Evolutionary conservation across 2,113 vertebrate genomes (phyloP).

Genomic region (Rhabdornis inornatus): DNA sequence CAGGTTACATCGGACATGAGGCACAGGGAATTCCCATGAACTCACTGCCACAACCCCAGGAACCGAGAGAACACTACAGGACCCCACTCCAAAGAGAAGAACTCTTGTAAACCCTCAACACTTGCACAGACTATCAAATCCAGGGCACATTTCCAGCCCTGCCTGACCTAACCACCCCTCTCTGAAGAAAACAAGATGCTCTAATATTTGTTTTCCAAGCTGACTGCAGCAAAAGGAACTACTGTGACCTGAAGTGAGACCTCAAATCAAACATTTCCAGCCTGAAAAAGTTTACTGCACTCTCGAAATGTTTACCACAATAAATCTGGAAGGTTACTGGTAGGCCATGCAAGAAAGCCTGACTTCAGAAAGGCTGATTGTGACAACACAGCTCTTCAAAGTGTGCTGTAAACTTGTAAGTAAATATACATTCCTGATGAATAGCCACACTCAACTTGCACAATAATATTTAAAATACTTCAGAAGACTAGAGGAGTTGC

Average conservation of each 20-base stretch:
- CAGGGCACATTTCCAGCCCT: neutral
- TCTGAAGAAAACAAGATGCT: neutral
- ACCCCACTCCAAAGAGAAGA: neutral
- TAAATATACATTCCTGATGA: neutral
- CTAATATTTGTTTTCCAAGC: neutral
- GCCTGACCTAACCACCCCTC: neutral
- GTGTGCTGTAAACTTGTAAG: neutral
- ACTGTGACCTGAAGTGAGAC: neutral
- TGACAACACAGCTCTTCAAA: neutral
- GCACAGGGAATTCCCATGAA: neutral
- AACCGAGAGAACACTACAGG: neutral
- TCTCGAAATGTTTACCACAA: neutral
- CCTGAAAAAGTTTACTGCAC: neutral
- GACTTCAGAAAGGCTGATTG: neutral
- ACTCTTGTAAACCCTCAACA: neutral
- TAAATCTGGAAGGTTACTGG: neutral
- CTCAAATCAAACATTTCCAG: neutral
- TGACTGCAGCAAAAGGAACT: neutral
- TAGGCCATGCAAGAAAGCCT: neutral
- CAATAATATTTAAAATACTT: neutral
- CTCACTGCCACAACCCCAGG: neutral
- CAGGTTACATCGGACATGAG: fast-evolving
- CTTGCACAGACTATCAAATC: neutral
- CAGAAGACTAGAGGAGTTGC: neutral
- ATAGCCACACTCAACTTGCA: neutral